phyloP scores from a whole-genome alignment of 2,113 vertebrate species.

The Hoplias malabaricus region DNA sequence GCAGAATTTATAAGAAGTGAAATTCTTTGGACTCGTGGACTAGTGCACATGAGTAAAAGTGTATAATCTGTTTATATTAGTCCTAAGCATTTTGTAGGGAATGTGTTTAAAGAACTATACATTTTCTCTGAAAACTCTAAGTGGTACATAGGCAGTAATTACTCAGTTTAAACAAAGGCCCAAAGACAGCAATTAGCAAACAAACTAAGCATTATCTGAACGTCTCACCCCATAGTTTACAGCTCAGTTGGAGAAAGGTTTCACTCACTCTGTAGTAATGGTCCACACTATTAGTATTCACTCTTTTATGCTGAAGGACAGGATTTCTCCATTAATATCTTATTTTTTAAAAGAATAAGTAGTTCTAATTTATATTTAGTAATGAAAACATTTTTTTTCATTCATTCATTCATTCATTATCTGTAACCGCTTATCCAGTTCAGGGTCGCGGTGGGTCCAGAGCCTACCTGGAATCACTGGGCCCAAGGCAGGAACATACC shows the following conservation, averaged over 20 bases:
- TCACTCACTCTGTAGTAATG: not conserved
- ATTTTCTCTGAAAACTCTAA: not conserved
- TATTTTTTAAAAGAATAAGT: not conserved
- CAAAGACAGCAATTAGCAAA: slow-evolving; percentile 16
- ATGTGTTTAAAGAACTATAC: too few relatives aligned
- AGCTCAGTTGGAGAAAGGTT: slow-evolving; percentile 1
- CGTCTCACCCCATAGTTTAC: slow-evolving; percentile 10
- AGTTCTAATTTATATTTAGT: too few relatives aligned
- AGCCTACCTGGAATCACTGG: too few relatives aligned
- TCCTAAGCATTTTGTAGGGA: not conserved
- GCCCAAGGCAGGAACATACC: too few relatives aligned
- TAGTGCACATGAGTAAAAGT: too few relatives aligned
- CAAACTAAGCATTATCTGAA: not conserved
- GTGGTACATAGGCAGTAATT: not conserved
- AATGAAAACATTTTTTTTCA: too few relatives aligned
- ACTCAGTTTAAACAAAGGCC: not conserved
- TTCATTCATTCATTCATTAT: too few relatives aligned
- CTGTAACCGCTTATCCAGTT: too few relatives aligned
- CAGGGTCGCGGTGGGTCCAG: too few relatives aligned
- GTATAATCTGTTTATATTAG: too few relatives aligned
- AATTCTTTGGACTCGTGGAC: too few relatives aligned
- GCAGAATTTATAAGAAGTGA: too few relatives aligned
- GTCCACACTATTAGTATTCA: not conserved
- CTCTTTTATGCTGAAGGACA: not conserved
- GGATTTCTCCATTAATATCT: not conserved